phyloP scores from a whole-genome alignment of 2,888 invertebrate genomes.

The Coenonympha arcania region DNA sequence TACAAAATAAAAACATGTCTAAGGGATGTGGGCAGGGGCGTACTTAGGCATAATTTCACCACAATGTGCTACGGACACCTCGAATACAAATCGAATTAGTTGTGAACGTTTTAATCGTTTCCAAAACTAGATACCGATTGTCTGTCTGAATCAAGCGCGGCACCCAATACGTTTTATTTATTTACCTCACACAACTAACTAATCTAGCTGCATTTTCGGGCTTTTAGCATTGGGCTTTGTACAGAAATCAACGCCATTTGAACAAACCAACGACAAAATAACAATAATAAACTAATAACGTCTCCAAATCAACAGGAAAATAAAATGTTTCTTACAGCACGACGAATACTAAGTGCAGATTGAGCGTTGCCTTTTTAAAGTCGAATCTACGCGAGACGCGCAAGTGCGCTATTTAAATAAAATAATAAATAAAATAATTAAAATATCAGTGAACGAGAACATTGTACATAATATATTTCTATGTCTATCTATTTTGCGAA shows the following conservation, averaged over 20 bases:
- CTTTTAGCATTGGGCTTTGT: conserved; percentile 50
- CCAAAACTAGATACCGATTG: conserved; percentile 22
- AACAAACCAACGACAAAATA: conserved; percentile 61
- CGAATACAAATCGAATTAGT: conserved; percentile 40
- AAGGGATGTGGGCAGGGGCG: conserved; percentile 31
- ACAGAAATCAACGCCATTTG: conserved; percentile 58
- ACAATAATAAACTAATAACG: conserved; percentile 72
- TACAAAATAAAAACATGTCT: conserved; percentile 12
- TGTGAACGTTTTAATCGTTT: conserved; percentile 13
- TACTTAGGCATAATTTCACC: conserved; percentile 36
- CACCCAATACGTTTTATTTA: conserved; percentile 40
- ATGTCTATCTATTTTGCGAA: too few species aligned
- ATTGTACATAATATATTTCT: conserved; percentile 20
- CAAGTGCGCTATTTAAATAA: conserved; percentile 41
- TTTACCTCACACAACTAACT: conserved; percentile 26
- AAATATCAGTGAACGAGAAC: conserved; percentile 8
- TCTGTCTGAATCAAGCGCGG: conserved; percentile 35
- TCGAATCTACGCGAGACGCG: conserved; percentile 50
- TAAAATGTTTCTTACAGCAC: conserved; percentile 68
- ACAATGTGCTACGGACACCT: conserved; percentile 56
- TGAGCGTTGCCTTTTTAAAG: conserved; percentile 45
- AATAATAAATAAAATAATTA: conserved; percentile 8
- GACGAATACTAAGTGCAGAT: conserved; percentile 74
- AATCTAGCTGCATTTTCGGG: conserved; percentile 35
- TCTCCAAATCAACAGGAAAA: conserved; percentile 69